A percentile compares a stretch with the other conserved stretches of the same genome.
These are phyloP conservation scores for Platerodrilus igneus DNA, from an alignment of 2,888 invertebrate genomes.

Conservation along the genomic window DNA sequence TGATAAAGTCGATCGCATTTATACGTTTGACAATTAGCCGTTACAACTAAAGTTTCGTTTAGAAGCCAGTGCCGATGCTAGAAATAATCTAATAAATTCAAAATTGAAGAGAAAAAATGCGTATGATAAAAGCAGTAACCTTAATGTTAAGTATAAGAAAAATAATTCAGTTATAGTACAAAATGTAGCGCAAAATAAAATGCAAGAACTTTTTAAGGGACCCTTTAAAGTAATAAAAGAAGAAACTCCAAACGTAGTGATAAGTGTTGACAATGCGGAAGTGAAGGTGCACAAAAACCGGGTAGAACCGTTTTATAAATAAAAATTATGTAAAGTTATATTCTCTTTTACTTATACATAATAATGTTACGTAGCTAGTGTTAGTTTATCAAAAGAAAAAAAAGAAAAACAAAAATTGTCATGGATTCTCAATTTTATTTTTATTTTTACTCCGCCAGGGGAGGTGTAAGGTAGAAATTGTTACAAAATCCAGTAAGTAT, in stretches of 20 bases:
- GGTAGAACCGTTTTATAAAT: no score
- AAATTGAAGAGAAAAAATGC: constrained; percentile 8
- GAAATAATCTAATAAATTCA: constrained; percentile 16
- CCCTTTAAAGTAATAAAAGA: not conserved
- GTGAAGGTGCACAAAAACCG: constrained; percentile 12
- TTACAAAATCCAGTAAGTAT: no score
- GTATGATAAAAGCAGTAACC: constrained; percentile 3
- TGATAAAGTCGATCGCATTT: no score
- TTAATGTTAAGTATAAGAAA: constrained; percentile 3
- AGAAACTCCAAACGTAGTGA: constrained; percentile 1
- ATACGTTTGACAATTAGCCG: constrained; percentile 24
- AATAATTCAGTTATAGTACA: constrained; percentile 3
- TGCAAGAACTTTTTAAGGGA: not conserved
- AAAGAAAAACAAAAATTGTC: no score
- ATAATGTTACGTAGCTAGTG: no score
- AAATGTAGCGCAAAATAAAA: constrained; percentile 3
- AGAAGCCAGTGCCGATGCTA: constrained; percentile 17
- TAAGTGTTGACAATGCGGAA: constrained; percentile 10
- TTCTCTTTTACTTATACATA: no score
- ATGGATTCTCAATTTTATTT: no score
- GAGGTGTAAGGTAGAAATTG: no score
- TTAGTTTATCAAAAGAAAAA: no score
- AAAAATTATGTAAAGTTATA: no score
- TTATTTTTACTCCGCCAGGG: no score
- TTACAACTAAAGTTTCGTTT: constrained; percentile 26